Conservation (phyloP, 2,888 invertebrate genomes). For the Lapara coniferarum region DNA sequence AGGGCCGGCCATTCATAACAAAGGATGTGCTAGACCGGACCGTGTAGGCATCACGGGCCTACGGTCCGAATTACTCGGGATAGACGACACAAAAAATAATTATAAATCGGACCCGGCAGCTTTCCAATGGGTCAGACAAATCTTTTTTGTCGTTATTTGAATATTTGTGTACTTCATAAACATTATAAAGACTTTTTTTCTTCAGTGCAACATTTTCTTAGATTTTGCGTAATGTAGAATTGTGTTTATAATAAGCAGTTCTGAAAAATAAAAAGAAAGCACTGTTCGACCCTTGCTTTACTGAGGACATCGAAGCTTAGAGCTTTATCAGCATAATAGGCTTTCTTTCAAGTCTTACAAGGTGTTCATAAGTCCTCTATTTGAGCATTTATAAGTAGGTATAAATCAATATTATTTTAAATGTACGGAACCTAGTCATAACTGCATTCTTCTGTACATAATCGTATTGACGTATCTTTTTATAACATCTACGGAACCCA, state of each 20-base stretch:
- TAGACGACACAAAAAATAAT: slow-evolving; percentile 13
- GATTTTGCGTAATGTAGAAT: too few species aligned
- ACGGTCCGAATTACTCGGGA: background rate
- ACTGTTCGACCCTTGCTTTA: background rate
- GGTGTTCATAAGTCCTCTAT: background rate
- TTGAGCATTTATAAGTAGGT: background rate
- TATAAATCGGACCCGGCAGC: background rate
- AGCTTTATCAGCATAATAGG: background rate
- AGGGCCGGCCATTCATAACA: slow-evolving; percentile 16
- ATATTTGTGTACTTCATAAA: too few species aligned
- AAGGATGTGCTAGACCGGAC: slow-evolving; percentile 14
- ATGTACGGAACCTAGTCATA: background rate
- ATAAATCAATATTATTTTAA: background rate
- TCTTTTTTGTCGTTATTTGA: too few species aligned
- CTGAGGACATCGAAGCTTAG: background rate
- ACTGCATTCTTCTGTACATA: background rate
- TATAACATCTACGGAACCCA: slow-evolving; percentile 40
- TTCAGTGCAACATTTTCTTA: too few species aligned
- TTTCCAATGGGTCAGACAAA: background rate
- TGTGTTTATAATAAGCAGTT: too few species aligned
- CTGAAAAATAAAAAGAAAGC: background rate
- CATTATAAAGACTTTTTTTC: too few species aligned
- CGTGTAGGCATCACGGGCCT: background rate
- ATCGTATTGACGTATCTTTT: background rate
- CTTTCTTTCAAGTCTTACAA: background rate